A percentile compares a stretch with the other conserved stretches of the same genome.
These are phyloP conservation scores for Galendromus occidentalis DNA, from an alignment of 1,140 invertebrate genomes.

Conservation along the genomic window DNA sequence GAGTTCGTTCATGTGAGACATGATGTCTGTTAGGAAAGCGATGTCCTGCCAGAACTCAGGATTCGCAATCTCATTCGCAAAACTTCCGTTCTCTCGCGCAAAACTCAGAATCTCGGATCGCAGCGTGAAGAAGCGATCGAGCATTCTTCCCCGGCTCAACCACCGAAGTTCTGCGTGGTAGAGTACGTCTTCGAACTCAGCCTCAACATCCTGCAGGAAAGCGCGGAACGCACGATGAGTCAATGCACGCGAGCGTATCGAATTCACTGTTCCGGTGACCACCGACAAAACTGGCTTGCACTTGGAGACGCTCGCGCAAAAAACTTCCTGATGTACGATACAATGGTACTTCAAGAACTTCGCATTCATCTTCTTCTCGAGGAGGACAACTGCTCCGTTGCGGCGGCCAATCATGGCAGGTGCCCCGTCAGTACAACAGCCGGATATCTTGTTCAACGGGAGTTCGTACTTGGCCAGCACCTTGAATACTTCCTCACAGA, in stretches of 20 bases:
- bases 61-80: slow-evolving; percentile 18
- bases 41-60: slow-evolving; percentile 11
- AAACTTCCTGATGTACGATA: slow-evolving; percentile 25
- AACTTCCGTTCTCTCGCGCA: slow-evolving; percentile 18
- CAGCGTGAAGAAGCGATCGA: slow-evolving; percentile 21
- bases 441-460: too few relatives aligned
- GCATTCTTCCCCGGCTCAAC: slow-evolving; percentile 22
- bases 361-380: too few relatives aligned
- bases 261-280: slow-evolving; percentile 24
- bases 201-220: slow-evolving; percentile 22
- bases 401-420: too few relatives aligned
- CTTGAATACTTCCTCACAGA: too few relatives aligned
- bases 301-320: slow-evolving; percentile 20
- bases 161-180: slow-evolving; percentile 23
- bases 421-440: too few relatives aligned
- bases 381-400: too few relatives aligned
- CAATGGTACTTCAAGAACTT: slow-evolving; percentile 21
- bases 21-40: background rate
- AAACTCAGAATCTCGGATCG: slow-evolving; percentile 19
- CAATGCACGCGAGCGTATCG: slow-evolving; percentile 22
- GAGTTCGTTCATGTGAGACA: too few relatives aligned
- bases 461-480: too few relatives aligned
- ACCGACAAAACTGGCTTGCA: slow-evolving; percentile 21
- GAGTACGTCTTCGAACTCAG: slow-evolving; percentile 22
- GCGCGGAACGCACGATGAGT: slow-evolving; percentile 23